These are phyloP conservation scores for Allygus modestus DNA, from an alignment of 2,888 invertebrate genomes.

Conservation along the genomic window DNA sequence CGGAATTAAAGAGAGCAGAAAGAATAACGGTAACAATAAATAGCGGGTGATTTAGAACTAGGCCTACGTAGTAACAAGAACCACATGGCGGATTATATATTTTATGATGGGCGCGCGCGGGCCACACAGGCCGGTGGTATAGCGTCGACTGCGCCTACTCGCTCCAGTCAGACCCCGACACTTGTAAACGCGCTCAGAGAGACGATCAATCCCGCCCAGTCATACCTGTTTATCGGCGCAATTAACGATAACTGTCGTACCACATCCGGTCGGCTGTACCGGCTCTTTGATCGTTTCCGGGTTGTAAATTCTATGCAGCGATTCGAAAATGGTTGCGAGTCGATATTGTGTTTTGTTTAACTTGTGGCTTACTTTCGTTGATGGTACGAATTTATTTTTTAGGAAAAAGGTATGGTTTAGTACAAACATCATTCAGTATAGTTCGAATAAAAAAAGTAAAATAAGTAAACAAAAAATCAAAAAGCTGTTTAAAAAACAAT, in stretches of 20 bases:
- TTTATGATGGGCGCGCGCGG: constrained; percentile 46
- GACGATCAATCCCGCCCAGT: background rate
- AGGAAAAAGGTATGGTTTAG: too few relatives aligned
- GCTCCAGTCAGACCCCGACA: background rate
- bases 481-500: too few relatives aligned
- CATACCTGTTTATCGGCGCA: background rate
- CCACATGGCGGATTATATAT: constrained; percentile 48
- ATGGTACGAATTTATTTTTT: too few relatives aligned
- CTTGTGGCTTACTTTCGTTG: too few relatives aligned
- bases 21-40: constrained; percentile 53
- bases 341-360: too few relatives aligned
- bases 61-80: constrained; percentile 34
- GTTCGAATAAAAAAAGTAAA: too few relatives aligned
- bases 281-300: too few relatives aligned
- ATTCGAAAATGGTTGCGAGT: too few relatives aligned
- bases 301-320: too few relatives aligned
- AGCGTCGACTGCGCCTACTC: background rate
- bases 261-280: background rate
- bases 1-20: constrained; percentile 31
- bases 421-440: too few relatives aligned
- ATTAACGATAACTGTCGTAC: background rate
- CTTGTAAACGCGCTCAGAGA: too few relatives aligned
- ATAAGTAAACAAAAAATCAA: too few relatives aligned
- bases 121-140: constrained; percentile 10
- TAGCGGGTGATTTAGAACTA: constrained; percentile 34